Base-by-base conservation (phyloP, 2,113 vertebrate species). In the Tupaia tana region DNA sequence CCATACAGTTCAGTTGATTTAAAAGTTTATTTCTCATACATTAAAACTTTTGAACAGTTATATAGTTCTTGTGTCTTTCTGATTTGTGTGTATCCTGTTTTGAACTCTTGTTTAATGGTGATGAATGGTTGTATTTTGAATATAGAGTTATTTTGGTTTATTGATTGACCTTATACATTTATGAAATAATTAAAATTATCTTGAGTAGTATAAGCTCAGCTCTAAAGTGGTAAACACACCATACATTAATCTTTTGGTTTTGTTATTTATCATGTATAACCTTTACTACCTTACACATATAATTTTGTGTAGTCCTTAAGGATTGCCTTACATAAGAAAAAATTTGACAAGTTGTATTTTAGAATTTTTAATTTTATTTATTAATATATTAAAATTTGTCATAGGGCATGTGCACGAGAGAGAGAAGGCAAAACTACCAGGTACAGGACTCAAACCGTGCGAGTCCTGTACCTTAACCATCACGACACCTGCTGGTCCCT, bases 1-100 rank as follows among this genome's bases (percentile, higher is more conserved):
- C 90, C 94, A 89, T 93, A 91, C 83, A 95, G 80, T 80, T 86
- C 54, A 83, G 66, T 94, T 97, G 92, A 93, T 88, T 93, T 81
- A 78, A 94, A 96, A 89, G 66, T 95, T 86, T 58, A 75, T 95
- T 96, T 96, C 96, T 96, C 95, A 94, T 95, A 83, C 94, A 94
- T 89, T 96, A 43, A 97, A 98, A 98, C 98, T 98, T 85, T 88
- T 94, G 82, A 93, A 95, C 61, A 77, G 3, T 83, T 95, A 88
- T 16, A 67, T 91, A 73, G 58, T 54, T 85, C 7, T 91, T 93
- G 54, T 85, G n/a, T 90, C 27, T 93, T 93, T 59, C 2, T 97
- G 93, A 73, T 91, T 64, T 97, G 54, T 85, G 7, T 64, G 25
- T 96, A 56, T 12, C 25, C 11, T 69, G 2, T 80, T 90, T 90